Conservation (phyloP, 2,797 vertebrate genomes). For the Lacerta agilis region DNA sequence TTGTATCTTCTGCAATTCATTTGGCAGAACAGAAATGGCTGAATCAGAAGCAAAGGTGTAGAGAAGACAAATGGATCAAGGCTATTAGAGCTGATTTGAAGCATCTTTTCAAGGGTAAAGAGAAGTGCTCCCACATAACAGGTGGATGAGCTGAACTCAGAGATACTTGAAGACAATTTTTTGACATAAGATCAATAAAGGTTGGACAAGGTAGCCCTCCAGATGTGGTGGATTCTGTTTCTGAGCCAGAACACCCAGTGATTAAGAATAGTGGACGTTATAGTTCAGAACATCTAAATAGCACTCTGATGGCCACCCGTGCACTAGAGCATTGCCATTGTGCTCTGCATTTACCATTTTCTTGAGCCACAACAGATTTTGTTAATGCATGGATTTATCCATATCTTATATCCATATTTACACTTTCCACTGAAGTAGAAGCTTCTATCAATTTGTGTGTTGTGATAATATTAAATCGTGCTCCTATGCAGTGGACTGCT, state of each 20-base stretch:
- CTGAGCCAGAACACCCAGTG: no score
- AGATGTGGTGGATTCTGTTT: no score
- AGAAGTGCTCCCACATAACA: neutral
- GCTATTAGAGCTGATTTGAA: neutral
- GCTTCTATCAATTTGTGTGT: neutral
- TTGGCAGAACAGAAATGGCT: slow-evolving; percentile 60
- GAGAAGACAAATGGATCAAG: neutral
- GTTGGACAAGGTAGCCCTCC: neutral
- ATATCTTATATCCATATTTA: neutral
- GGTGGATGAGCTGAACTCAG: neutral
- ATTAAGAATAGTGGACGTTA: no score
- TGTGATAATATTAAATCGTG: neutral
- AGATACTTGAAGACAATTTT: neutral
- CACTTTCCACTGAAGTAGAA: neutral
- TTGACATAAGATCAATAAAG: neutral
- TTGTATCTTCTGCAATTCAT: slow-evolving; percentile 46
- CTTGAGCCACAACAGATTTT: neutral
- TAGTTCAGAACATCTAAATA: no score
- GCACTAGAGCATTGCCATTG: neutral
- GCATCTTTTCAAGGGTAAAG: neutral
- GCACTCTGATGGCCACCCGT: no score
- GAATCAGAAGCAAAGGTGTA: slow-evolving; percentile 27
- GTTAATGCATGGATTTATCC: neutral
- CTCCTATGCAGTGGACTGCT: neutral
- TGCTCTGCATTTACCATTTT: neutral